Evolutionary conservation across 92 coral and sea anemone species (phyloP), one percentile per base, ranked within the genome.

Genomic region (Porites divaricata): DNA sequence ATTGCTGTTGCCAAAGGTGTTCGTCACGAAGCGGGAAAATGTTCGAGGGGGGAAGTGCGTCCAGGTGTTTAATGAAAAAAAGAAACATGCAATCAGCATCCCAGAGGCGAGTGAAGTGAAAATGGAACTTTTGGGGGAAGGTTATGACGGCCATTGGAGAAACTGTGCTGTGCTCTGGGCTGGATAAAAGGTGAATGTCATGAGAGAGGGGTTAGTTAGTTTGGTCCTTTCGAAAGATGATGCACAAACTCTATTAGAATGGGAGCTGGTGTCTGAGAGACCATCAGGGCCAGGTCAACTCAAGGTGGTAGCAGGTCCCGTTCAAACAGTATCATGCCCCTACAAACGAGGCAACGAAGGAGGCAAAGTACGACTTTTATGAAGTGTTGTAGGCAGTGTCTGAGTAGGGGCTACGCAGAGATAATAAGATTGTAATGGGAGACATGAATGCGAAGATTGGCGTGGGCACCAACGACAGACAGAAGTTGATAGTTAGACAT

Each of bases 281-380:
- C 76, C 26, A 76, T 85, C 25, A 54, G 24, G 12, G 73, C 70
- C 45, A 23, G 88, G 15, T 61, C 51, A 14, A 68, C 28, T 76
- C 83, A 12, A 23, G 49, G 56, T 74, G 70, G 28, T 16, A 24
- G 23, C 76, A 84, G 25, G 19, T 84, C 14, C 49, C 81, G 9
- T 52, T 75, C 50, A 75, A 75, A 14, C 62, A 84, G 21, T 22
- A 53, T 0, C 76, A 84, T 35, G 72, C 72, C 66, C 78, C 83
- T 12, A 76, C 83, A 8, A 64, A 50, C 16, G 58, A 53, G 16
- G 58, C 58, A 53, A 53, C 58, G 1, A 14, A 53, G 58, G 58
- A 53, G 12, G 62, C 1, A 8, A 63, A 74, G 67, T 73, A 64
- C 25, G 81, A 62, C 48, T 74, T 83, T 72, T 83, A 83, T 63